Evolutionary conservation across 2,888 invertebrate species (phyloP), one percentile per base, ranked within the genome.

Genomic region (Eupeodes luniger): DNA sequence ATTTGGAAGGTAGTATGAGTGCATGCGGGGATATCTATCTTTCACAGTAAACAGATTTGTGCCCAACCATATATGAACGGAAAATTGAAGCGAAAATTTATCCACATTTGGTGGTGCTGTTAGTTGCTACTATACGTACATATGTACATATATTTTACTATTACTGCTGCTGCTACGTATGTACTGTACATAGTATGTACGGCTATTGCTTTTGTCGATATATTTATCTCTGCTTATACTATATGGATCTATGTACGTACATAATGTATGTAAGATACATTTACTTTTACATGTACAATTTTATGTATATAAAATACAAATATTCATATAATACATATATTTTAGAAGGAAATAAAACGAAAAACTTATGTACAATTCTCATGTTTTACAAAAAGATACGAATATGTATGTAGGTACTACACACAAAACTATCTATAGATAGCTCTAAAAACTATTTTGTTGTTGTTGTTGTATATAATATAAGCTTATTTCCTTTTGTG

Each of bases 61-160:
- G 49, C 55, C 72, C 49, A 55, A 77, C 77, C 77, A 74, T 80
- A 81, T 72, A 82, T 49, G 79, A 69, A 59, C 59, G 64, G 62
- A 79, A 87, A 87, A 84, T 51, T 80, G 36, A 84, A 84, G 76
- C 76, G 84, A 84, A 84, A 67, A 84, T 80, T 80, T 87, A 74
- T 87, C 83, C 80, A 72, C 67, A 77, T 84, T 85, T 82, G 57
- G 89, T 81, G 70, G 61, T 77, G 74, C 49, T 49, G 79, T 55
- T 89, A 64, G 79, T 55, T 89, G 61, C 69, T 69, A 66, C 44
- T 47, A 75, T 27, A 6, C 40, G 1, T 40, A 9, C 40, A 40
- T 40, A 36, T 6, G 7, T 36, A 36, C 36, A 40, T 40, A 40
- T 40, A 40, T 40, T 7, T 5, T 9, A 40, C 40, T 40, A 40